These are phyloP conservation scores for Phocoena sinus DNA, from an alignment of 2,113 vertebrate genomes.

Conservation along the genomic window DNA sequence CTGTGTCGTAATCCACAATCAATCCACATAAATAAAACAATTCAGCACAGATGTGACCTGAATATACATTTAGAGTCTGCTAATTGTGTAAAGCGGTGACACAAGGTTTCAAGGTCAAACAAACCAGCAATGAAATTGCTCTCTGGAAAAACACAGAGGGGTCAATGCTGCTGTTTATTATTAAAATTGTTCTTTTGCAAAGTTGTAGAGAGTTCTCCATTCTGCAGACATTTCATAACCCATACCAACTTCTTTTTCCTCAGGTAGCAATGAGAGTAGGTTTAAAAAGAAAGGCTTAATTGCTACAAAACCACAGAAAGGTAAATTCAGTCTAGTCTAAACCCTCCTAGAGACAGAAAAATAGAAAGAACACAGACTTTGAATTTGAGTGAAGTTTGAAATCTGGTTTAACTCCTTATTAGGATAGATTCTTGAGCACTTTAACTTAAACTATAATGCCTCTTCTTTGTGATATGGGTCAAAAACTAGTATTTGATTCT, in stretches of 20 bases:
- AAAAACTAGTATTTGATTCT: neutral
- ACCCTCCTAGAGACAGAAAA: neutral
- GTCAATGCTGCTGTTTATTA: neutral
- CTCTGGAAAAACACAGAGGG: neutral
- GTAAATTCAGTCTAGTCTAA: neutral
- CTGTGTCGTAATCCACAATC: constrained; percentile 71
- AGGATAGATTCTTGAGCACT: neutral
- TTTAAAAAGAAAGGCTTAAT: neutral
- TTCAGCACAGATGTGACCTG: constrained; percentile 66
- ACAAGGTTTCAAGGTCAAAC: constrained; percentile 65
- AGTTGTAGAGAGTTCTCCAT: neutral
- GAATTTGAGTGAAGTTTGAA: neutral
- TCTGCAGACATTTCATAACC: neutral
- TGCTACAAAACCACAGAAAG: neutral
- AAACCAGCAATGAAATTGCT: constrained; percentile 6
- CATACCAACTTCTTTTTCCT: neutral
- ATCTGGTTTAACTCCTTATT: neutral
- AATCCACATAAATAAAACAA: constrained; percentile 75
- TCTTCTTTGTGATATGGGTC: neutral
- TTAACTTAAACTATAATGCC: neutral
- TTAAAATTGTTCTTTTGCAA: neutral
- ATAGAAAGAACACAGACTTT: neutral
- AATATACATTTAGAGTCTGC: constrained; percentile 70
- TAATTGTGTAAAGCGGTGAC: constrained; percentile 43
- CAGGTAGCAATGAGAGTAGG: neutral